These are phyloP conservation scores for Manis crassicaudata DNA, from an alignment of 2,797 vertebrate genomes.

Conservation along the genomic window DNA sequence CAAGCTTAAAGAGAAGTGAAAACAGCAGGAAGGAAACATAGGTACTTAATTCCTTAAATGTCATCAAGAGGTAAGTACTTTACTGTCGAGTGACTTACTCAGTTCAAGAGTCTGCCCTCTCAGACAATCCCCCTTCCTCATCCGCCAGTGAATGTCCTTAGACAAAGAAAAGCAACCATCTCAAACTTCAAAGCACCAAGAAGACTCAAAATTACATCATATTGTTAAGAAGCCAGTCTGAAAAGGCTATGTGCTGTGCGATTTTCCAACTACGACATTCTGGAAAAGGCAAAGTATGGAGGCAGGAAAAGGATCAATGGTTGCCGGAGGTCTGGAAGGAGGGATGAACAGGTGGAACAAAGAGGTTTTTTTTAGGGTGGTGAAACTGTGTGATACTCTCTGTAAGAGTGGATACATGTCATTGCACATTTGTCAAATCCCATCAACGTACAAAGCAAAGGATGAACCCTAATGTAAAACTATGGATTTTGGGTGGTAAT, in stretches of 20 bases:
- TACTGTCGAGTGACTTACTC: not conserved
- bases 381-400: too few relatives aligned
- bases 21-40: not conserved
- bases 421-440: not conserved
- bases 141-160: not conserved
- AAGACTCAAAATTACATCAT: not conserved
- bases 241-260: not conserved
- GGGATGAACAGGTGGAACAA: not conserved
- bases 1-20: conserved; percentile 88
- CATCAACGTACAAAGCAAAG: not conserved
- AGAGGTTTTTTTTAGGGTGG: not conserved
- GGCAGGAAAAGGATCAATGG: not conserved
- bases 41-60: not conserved
- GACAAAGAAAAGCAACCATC: not conserved
- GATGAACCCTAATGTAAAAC: not conserved
- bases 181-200: not conserved
- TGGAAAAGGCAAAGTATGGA: not conserved
- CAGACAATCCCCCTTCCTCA: not conserved
- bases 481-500: not conserved
- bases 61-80: not conserved
- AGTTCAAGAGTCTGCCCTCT: not conserved
- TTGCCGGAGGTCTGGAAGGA: not conserved
- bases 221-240: not conserved
- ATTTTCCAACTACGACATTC: not conserved
- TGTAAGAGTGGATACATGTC: not conserved